A percentile compares a stretch with the other conserved stretches of the same genome.
These are phyloP conservation scores for Anolis apletophallus DNA, from an alignment of 2,797 vertebrate genomes.

Conservation along the genomic window DNA sequence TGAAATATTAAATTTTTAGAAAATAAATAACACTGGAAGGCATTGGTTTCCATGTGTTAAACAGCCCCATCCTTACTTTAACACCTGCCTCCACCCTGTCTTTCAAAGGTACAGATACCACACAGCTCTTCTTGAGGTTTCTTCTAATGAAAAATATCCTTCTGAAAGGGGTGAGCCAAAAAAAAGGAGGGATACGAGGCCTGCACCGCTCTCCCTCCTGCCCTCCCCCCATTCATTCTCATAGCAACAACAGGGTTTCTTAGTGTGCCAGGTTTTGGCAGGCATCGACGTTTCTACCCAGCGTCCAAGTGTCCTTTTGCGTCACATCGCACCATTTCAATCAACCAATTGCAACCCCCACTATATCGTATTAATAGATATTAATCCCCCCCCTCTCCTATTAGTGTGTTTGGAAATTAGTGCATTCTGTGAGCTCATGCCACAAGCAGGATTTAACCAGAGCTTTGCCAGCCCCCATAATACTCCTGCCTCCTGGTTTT, in stretches of 20 bases:
- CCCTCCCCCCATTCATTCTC: slow-evolving; percentile 54
- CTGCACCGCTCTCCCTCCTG: slow-evolving; percentile 59
- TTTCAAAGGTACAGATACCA: background rate
- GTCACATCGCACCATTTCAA: slow-evolving; percentile 94
- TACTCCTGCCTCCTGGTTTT: slow-evolving; percentile 49
- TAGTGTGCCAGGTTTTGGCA: slow-evolving; percentile 77
- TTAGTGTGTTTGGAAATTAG: slow-evolving; percentile 78
- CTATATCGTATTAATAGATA: slow-evolving; percentile 74
- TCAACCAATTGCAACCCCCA: slow-evolving; percentile 86
- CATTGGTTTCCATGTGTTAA: background rate
- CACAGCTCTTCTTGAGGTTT: background rate
- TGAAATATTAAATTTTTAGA: no score
- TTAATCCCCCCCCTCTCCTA: slow-evolving; percentile 75
- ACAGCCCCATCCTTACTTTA: background rate
- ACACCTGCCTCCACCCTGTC: background rate
- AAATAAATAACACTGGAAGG: no score
- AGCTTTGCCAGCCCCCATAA: slow-evolving; percentile 31
- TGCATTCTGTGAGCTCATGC: slow-evolving; percentile 37
- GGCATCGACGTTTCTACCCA: slow-evolving; percentile 81
- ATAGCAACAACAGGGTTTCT: slow-evolving; percentile 78
- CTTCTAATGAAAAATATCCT: slow-evolving; percentile 53
- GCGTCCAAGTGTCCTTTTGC: slow-evolving; percentile 85
- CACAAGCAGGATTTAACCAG: slow-evolving; percentile 46
- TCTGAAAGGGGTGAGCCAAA: slow-evolving; percentile 52
- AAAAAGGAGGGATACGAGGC: slow-evolving; percentile 58